phyloP scores from a whole-genome alignment of 2,888 invertebrate species.

The Lamellibrachia columna region DNA sequence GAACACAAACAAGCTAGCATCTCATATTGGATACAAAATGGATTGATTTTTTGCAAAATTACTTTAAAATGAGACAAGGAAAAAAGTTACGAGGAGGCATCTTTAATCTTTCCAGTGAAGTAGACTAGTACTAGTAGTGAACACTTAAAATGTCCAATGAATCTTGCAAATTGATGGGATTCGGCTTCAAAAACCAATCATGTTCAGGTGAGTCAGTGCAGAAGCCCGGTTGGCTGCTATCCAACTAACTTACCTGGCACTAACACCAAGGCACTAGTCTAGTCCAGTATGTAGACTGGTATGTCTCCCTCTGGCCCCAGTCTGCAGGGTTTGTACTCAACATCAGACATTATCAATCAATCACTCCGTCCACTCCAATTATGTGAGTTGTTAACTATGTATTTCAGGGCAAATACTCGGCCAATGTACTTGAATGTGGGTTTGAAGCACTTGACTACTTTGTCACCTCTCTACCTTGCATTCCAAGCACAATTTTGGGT shows the following conservation, averaged over 20 bases:
- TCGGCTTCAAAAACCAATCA: background rate
- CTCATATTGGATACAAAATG: too few species aligned
- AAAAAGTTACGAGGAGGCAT: too few species aligned
- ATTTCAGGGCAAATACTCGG: background rate
- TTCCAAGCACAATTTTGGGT: background rate
- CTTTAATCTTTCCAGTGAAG: too few species aligned
- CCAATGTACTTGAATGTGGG: background rate
- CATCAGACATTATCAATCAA: background rate
- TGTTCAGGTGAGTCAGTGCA: background rate
- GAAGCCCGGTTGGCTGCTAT: background rate
- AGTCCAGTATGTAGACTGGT: background rate
- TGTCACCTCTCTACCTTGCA: background rate
- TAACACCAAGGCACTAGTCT: background rate
- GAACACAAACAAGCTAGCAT: too few species aligned
- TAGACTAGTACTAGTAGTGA: background rate
- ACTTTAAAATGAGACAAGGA: too few species aligned
- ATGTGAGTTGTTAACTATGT: background rate
- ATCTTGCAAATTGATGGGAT: background rate
- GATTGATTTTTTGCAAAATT: too few species aligned
- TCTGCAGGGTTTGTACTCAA: background rate
- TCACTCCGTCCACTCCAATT: constrained; percentile 2
- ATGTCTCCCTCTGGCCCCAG: background rate
- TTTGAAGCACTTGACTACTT: background rate
- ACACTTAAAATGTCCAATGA: background rate
- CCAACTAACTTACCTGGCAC: background rate